These are phyloP conservation scores for Cichlasoma orientale DNA, from an alignment of 2,797 vertebrate genomes.

Conservation along the genomic window DNA sequence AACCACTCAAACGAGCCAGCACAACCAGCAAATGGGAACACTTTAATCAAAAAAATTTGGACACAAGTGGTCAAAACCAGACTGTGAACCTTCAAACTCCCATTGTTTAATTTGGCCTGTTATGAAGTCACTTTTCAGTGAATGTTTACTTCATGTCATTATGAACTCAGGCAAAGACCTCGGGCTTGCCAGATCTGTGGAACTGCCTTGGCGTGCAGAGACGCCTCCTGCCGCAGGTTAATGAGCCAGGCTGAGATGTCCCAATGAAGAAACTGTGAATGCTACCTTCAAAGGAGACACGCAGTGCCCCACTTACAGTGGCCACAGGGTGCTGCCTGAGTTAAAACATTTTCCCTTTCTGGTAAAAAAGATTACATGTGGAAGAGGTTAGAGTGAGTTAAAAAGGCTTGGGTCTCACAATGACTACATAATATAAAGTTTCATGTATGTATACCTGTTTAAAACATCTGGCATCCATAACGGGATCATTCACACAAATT, in stretches of 20 bases:
- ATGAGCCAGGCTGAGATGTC: slow-evolving; percentile 54
- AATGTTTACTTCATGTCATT: neutral
- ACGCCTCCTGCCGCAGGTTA: slow-evolving; percentile 44
- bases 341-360: slow-evolving; percentile 42
- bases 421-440: slow-evolving; percentile 1
- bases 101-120: neutral
- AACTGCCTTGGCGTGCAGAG: slow-evolving; percentile 18
- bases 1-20: neutral
- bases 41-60: neutral
- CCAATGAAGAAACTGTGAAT: slow-evolving; percentile 47
- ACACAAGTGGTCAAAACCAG: neutral
- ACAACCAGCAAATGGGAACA: neutral
- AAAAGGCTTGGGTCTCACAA: neutral
- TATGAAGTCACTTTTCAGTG: neutral
- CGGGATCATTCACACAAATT: slow-evolving; percentile 8
- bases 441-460: neutral
- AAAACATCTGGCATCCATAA: neutral
- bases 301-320: slow-evolving; percentile 43
- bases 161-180: neutral
- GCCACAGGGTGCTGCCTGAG: slow-evolving; percentile 57
- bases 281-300: slow-evolving; percentile 68
- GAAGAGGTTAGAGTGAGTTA: slow-evolving; percentile 45
- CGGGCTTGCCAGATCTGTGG: slow-evolving; percentile 20
- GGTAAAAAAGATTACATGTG: slow-evolving; percentile 59
- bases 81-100: neutral